A percentile compares a stretch with the other conserved stretches of the same genome.
phyloP scores from a whole-genome alignment of 2,888 invertebrate genomes.

The Schizaphis graminum region DNA sequence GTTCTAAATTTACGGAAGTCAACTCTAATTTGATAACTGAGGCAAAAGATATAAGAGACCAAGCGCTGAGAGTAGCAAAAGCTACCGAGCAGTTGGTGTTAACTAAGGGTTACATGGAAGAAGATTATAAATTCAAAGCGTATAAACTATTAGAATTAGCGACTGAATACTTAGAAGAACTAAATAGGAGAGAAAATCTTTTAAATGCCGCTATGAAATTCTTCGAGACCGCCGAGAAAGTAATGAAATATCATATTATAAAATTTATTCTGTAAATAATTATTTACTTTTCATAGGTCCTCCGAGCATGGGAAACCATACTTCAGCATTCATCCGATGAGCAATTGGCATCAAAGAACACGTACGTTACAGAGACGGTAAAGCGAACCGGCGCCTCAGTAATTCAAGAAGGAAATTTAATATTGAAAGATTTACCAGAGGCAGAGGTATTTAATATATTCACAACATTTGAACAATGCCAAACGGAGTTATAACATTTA shows the following conservation, averaged over 20 bases:
- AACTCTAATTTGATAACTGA: conserved; percentile 79
- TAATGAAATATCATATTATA: conserved; percentile 69
- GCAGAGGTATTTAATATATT: conserved; percentile 73
- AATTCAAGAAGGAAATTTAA: conserved; percentile 77
- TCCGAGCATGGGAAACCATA: conserved; percentile 61
- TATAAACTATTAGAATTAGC: conserved; percentile 78
- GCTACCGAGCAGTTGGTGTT: conserved; percentile 83
- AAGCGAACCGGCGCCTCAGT: conserved; percentile 65
- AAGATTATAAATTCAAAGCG: conserved; percentile 78
- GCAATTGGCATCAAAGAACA: conserved; percentile 38
- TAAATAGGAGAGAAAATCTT: conserved; percentile 80
- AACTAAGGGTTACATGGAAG: conserved; percentile 80
- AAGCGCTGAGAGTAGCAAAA: conserved; percentile 81
- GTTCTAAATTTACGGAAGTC: conserved; percentile 46
- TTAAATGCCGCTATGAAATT: conserved; percentile 80
- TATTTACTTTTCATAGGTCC: conserved; percentile 28
- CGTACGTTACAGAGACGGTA: conserved; percentile 72
- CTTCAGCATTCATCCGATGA: conserved; percentile 60
- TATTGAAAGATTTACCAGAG: conserved; percentile 80
- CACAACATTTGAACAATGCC: neutral
- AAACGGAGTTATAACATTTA: neutral
- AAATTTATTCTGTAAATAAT: conserved; percentile 1
- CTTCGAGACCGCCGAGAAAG: conserved; percentile 80
- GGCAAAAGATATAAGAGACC: conserved; percentile 78
- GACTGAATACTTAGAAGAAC: conserved; percentile 79